These are phyloP conservation scores for Netelia fuscicornis DNA, from an alignment of 2,888 invertebrate species.

Conservation along the genomic window DNA sequence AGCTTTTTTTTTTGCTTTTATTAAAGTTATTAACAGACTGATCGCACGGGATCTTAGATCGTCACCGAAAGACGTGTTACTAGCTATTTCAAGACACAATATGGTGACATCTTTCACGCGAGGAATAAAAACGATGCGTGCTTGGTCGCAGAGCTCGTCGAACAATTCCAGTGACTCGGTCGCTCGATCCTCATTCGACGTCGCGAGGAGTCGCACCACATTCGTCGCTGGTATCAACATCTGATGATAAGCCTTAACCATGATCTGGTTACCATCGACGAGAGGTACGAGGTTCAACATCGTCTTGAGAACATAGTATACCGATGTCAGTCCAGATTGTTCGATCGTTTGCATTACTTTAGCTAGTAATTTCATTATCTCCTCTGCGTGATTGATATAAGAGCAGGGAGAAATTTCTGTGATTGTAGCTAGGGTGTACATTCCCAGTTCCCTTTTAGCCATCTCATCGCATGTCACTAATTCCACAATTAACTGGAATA, in stretches of 20 bases:
- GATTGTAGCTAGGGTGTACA: slow-evolving; percentile 89
- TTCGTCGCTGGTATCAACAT: slow-evolving; percentile 88
- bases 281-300: slow-evolving; percentile 89
- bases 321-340: slow-evolving; percentile 84
- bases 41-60: slow-evolving; percentile 89
- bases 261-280: slow-evolving; percentile 88
- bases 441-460: slow-evolving; percentile 88
- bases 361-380: slow-evolving; percentile 86
- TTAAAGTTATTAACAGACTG: slow-evolving; percentile 88
- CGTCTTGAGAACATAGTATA: slow-evolving; percentile 88
- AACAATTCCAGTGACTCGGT: slow-evolving; percentile 88
- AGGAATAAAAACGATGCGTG: slow-evolving; percentile 87
- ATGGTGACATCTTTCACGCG: slow-evolving; percentile 88
- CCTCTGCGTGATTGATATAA: slow-evolving; percentile 88
- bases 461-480: slow-evolving; percentile 86
- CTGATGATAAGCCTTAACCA: slow-evolving; percentile 87
- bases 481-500: slow-evolving; percentile 88
- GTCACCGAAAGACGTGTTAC: slow-evolving; percentile 87
- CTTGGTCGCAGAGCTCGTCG: slow-evolving; percentile 89
- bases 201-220: slow-evolving; percentile 87
- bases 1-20: slow-evolving; percentile 90
- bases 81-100: slow-evolving; percentile 89
- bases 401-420: slow-evolving; percentile 90
- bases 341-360: slow-evolving; percentile 85
- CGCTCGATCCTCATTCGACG: slow-evolving; percentile 87